Conservation (phyloP, 2,888 invertebrate genomes). For the Smittia aterrima region DNA sequence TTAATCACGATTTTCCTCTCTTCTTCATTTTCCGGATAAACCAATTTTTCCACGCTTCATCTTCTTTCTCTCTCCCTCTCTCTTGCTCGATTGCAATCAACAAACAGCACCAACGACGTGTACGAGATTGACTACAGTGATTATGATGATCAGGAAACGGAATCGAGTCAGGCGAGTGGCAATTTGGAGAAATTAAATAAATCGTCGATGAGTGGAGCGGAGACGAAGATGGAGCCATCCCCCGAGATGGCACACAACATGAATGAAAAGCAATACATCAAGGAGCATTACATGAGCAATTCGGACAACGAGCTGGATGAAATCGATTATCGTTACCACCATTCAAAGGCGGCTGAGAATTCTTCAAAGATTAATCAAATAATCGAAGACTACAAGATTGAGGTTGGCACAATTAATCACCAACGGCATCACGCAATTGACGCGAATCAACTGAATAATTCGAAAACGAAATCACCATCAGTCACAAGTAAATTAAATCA, state of each 20-base stretch:
- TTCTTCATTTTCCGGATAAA: constrained; percentile 22
- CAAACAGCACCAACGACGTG: constrained; percentile 1
- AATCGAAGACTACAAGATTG: constrained; percentile 43
- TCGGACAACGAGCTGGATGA: constrained; percentile 41
- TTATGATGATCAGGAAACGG: constrained; percentile 48
- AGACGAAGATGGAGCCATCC: constrained; percentile 1
- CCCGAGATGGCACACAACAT: background rate
- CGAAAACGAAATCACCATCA: constrained; percentile 10
- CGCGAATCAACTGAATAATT: constrained; percentile 17
- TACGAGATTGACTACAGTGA: constrained; percentile 48
- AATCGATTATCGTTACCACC: constrained; percentile 21
- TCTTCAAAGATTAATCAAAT: constrained; percentile 35
- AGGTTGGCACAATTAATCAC: constrained; percentile 42
- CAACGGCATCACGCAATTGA: constrained; percentile 27
- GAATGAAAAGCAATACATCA: constrained; percentile 26
- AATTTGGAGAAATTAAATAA: constrained; percentile 37
- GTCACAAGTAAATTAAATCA: constrained; percentile 31
- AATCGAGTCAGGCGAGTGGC: constrained; percentile 44
- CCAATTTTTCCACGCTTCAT: background rate
- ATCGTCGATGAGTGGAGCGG: background rate
- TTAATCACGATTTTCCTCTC: constrained; percentile 29
- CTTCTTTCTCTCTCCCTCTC: background rate
- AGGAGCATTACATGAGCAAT: constrained; percentile 40
- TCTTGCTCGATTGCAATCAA: background rate
- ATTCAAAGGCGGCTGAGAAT: background rate